Percentiles rank a stretch among this genome's conserved stretches.
These are phyloP conservation scores for Poecilia gillii DNA, from an alignment of 2,797 vertebrate species.

Conservation along the genomic window DNA sequence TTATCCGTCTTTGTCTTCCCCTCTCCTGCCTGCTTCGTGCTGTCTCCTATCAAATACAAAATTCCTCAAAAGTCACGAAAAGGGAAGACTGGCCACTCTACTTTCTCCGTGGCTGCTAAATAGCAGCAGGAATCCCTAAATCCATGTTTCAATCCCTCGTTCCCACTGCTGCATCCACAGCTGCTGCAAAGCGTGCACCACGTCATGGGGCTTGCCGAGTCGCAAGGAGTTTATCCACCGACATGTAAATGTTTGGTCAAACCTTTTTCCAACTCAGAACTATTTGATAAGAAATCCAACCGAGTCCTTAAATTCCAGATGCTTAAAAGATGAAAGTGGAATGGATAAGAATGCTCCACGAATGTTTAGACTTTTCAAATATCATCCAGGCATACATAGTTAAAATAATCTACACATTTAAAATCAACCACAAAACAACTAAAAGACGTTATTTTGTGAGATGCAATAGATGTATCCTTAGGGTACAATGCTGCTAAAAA, in stretches of 20 bases:
- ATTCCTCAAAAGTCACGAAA: slow-evolving; percentile 10
- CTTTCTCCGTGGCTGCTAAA: neutral
- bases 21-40: slow-evolving; percentile 16
- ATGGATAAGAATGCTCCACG: neutral
- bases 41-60: slow-evolving; percentile 3
- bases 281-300: neutral
- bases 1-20: slow-evolving; percentile 9
- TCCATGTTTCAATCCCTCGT: slow-evolving; percentile 4
- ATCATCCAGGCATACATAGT: neutral
- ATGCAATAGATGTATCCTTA: neutral
- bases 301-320: neutral
- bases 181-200: slow-evolving; percentile 10
- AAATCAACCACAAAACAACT: neutral
- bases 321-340: neutral
- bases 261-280: neutral
- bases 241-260: slow-evolving; percentile 2
- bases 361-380: neutral
- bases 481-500: neutral
- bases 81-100: neutral
- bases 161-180: neutral
- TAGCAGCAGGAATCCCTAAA: slow-evolving; percentile 17
- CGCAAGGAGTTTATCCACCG: neutral
- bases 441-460: neutral
- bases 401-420: neutral
- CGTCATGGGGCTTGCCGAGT: slow-evolving; percentile 1